These are phyloP conservation scores for Spilogale gracilis DNA, from an alignment of 2,113 vertebrate species.

Conservation along the genomic window DNA sequence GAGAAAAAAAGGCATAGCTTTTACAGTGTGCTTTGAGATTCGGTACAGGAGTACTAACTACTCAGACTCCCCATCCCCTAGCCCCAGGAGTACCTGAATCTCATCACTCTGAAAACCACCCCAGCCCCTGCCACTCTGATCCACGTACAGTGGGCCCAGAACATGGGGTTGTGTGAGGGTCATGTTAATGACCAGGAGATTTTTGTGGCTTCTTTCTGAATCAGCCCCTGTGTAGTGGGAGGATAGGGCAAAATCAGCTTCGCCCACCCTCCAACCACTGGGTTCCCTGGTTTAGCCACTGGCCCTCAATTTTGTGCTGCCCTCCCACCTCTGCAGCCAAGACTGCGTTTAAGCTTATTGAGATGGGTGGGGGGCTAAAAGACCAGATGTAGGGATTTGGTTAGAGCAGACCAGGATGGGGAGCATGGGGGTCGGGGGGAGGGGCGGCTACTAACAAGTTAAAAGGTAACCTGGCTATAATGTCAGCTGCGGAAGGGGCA, in stretches of 20 bases:
- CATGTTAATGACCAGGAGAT: neutral
- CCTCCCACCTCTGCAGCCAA: neutral
- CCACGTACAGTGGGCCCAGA: neutral
- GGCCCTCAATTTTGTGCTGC: neutral
- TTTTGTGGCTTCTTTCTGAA: neutral
- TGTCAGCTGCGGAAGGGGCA: neutral
- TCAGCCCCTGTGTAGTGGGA: accelerated
- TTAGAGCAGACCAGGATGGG: neutral
- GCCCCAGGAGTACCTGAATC: neutral
- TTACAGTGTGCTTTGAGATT: neutral
- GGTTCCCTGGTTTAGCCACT: neutral
- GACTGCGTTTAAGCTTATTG: neutral
- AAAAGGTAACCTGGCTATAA: neutral
- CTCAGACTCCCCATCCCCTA: neutral
- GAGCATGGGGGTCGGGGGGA: accelerated
- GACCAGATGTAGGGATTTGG: neutral
- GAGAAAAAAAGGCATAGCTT: neutral
- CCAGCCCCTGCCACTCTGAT: neutral
- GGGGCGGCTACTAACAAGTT: neutral
- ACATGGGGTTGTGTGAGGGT: neutral
- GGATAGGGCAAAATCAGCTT: neutral
- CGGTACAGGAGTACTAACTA: neutral
- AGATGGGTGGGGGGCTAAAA: neutral
- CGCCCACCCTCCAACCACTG: neutral
- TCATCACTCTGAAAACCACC: neutral